These are phyloP conservation scores for Puntigrus tetrazona DNA, from an alignment of 2,113 vertebrate genomes.

Conservation along the genomic window DNA sequence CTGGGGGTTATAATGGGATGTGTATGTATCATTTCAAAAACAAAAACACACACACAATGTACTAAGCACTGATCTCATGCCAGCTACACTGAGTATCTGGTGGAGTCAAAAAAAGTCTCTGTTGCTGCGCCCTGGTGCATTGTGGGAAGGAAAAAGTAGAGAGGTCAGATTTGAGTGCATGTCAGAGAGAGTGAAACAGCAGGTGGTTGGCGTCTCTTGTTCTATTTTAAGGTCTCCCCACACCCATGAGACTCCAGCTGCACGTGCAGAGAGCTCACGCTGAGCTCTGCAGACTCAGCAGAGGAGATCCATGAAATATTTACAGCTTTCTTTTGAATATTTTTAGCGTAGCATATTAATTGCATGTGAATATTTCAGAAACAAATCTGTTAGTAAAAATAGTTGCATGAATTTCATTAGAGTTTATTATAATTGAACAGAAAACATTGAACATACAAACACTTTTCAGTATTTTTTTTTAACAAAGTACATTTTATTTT, in stretches of 20 bases:
- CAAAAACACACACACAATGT: not conserved
- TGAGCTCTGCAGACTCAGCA: not conserved
- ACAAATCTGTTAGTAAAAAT: not conserved
- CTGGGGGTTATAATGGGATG: conserved; percentile 42
- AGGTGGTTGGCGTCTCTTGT: conserved; percentile 59
- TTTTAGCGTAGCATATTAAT: not conserved
- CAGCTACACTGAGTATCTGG: conserved; percentile 48
- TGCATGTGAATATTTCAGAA: not conserved
- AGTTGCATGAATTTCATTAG: not conserved
- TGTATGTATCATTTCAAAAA: not conserved
- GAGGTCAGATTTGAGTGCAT: not conserved
- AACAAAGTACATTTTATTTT: too few species aligned
- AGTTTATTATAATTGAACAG: not conserved
- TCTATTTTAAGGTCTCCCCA: conserved; percentile 59
- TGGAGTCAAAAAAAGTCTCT: conserved; percentile 56
- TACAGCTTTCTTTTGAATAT: not conserved
- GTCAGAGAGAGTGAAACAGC: conserved; percentile 41
- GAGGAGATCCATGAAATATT: conserved; percentile 1
- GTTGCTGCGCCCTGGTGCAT: conserved; percentile 60
- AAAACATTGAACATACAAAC: too few species aligned
- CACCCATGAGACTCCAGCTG: conserved; percentile 41
- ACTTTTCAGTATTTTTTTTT: too few species aligned
- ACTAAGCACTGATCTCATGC: conserved; percentile 31
- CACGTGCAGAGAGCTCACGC: conserved; percentile 41
- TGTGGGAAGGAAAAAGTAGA: not conserved